A percentile compares a stretch with the other conserved stretches of the same genome.
These are phyloP conservation scores for Drosophila rufa DNA, from an alignment of 1,140 invertebrate species.

Conservation along the genomic window DNA sequence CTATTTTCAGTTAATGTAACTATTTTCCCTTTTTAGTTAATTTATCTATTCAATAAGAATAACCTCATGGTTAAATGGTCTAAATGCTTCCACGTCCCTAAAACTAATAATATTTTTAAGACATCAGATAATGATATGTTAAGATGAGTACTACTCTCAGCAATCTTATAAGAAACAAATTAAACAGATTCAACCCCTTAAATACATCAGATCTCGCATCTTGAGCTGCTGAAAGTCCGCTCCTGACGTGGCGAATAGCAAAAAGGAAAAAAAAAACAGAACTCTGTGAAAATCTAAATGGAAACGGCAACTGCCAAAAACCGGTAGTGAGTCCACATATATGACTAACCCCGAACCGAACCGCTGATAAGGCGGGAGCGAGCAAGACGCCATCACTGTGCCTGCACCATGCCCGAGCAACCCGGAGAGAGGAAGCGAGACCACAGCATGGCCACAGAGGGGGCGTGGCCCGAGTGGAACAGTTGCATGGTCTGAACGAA, in stretches of 20 bases:
- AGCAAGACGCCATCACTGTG: constrained; percentile 31
- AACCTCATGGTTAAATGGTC: too few species aligned
- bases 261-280: constrained; percentile 39
- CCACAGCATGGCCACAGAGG: background rate
- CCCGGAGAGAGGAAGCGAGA: constrained; percentile 6
- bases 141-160: too few species aligned
- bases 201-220: background rate
- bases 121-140: too few species aligned
- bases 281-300: constrained; percentile 51
- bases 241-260: constrained; percentile 63
- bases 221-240: constrained; percentile 30
- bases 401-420: background rate
- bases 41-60: too few species aligned
- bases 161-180: too few species aligned
- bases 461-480: constrained; percentile 59
- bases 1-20: too few species aligned
- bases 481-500: constrained; percentile 36
- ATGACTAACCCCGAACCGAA: constrained; percentile 69
- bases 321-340: constrained; percentile 53
- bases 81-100: too few species aligned
- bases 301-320: constrained; percentile 69
- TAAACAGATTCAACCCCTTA: background rate
- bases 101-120: too few species aligned
- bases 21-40: too few species aligned
- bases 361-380: constrained; percentile 53